Conservation (phyloP, 2,797 vertebrate genomes). For the Helarctos malayanus region DNA sequence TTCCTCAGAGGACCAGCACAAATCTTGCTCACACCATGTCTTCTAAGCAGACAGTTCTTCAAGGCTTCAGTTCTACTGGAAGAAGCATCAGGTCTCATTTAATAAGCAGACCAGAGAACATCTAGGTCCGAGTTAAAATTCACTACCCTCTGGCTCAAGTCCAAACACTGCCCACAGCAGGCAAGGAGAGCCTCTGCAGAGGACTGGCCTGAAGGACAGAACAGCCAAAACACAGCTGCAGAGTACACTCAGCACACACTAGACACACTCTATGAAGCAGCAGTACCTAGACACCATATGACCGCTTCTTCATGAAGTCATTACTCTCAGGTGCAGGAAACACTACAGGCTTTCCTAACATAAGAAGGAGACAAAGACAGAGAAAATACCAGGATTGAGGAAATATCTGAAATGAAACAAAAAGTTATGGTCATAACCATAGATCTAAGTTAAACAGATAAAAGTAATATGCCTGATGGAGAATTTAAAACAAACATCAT, state of each 20-base stretch:
- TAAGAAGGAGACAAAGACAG: too few relatives aligned
- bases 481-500: background rate
- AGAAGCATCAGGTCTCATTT: too few relatives aligned
- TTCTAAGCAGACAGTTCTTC: too few relatives aligned
- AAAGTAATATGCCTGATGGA: background rate
- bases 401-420: background rate
- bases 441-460: background rate
- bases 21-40: too few relatives aligned
- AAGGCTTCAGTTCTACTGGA: too few relatives aligned
- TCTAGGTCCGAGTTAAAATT: too few relatives aligned
- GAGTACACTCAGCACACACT: background rate
- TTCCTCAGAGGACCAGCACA: too few relatives aligned
- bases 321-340: background rate
- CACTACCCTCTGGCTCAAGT: too few relatives aligned
- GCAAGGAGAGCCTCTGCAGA: too few relatives aligned
- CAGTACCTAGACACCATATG: background rate
- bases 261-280: background rate
- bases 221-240: background rate
- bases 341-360: background rate
- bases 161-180: too few relatives aligned
- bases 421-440: background rate
- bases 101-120: too few relatives aligned
- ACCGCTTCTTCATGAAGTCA: background rate
- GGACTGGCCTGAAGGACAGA: too few relatives aligned
- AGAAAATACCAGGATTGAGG: background rate